These are phyloP conservation scores for Hydropotes inermis DNA, from an alignment of 2,113 vertebrate species.

Conservation along the genomic window DNA sequence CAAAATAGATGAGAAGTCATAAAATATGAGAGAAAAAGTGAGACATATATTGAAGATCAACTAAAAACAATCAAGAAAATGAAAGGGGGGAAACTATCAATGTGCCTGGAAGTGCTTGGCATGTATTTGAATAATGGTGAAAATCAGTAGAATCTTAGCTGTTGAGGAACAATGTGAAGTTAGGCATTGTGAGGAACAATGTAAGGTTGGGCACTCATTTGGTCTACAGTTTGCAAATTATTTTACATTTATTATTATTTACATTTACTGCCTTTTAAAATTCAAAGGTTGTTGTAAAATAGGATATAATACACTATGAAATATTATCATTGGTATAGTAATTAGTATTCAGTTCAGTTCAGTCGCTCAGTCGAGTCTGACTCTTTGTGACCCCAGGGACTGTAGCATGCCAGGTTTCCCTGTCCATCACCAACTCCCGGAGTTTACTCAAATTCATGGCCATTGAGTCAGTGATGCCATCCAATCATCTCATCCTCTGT, in stretches of 20 bases:
- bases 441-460: not conserved
- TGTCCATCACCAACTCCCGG: not conserved
- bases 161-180: not conserved
- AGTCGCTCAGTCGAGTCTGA: rapidly evolving
- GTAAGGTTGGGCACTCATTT: not conserved
- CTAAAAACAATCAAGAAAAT: not conserved
- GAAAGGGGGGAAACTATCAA: not conserved
- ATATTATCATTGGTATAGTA: not conserved
- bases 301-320: not conserved
- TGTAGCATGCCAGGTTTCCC: not conserved
- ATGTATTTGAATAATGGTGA: not conserved
- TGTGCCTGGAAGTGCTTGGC: not conserved
- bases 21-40: not conserved
- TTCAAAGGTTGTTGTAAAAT: not conserved
- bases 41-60: not conserved
- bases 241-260: not conserved
- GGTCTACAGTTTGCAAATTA: not conserved
- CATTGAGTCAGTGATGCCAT: not conserved
- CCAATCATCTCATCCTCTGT: not conserved
- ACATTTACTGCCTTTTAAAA: not conserved
- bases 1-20: not conserved
- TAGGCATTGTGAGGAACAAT: not conserved
- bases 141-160: not conserved
- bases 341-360: not conserved
- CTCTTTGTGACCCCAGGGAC: not conserved